Evolutionary conservation across 1,140 invertebrate genomes (phyloP).

Genomic region (Medauroidea extradentata): DNA sequence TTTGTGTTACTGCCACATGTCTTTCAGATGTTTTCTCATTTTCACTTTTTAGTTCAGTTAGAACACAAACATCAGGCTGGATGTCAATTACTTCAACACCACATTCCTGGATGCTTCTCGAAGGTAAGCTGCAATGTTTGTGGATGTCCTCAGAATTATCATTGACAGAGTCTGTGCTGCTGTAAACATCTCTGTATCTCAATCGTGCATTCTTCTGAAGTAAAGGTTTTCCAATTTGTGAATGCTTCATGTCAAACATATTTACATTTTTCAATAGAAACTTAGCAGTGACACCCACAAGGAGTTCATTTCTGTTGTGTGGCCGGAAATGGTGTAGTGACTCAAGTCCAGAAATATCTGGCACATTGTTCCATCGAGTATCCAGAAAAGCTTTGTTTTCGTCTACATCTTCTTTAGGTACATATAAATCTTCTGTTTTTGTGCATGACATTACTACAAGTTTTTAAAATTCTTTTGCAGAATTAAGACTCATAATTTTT

Average conservation of each 20-base stretch:
- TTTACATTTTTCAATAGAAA: not conserved
- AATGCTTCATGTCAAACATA: not conserved
- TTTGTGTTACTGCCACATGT: not conserved
- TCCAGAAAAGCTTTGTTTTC: not conserved
- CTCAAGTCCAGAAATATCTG: not conserved
- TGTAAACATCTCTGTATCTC: not conserved
- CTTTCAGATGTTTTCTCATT: not conserved
- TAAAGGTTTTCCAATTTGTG: not conserved
- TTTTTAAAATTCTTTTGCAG: constrained; percentile 1
- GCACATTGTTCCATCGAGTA: not conserved
- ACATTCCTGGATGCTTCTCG: not conserved
- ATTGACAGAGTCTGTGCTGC: not conserved
- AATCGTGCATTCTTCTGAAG: not conserved
- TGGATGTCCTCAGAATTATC: not conserved
- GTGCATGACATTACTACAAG: not conserved
- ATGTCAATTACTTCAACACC: not conserved
- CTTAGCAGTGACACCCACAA: not conserved
- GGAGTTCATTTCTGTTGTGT: not conserved
- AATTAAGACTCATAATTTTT: not conserved
- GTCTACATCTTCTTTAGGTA: constrained; percentile 1
- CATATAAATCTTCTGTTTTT: not conserved
- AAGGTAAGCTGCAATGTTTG: not conserved
- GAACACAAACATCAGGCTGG: not conserved
- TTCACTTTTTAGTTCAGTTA: not conserved
- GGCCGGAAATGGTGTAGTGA: constrained; percentile 1